These are phyloP conservation scores for Cactoblastis cactorum DNA, from an alignment of 2,888 invertebrate species.

Conservation along the genomic window DNA sequence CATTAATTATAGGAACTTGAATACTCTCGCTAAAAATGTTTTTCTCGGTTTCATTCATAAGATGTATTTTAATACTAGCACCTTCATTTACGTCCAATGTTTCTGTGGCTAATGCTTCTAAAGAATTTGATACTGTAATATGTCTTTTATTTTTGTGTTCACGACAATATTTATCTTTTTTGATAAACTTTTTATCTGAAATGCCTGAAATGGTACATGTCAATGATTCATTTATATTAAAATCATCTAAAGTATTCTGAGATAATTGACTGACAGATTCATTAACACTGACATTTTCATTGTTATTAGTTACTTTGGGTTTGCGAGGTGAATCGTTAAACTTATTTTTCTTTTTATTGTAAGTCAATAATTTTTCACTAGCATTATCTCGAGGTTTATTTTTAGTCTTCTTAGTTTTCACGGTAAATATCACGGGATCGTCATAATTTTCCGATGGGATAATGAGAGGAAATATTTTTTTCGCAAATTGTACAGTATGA, in stretches of 20 bases:
- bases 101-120: constrained; percentile 59
- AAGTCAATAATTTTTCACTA: constrained; percentile 26
- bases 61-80: constrained; percentile 58
- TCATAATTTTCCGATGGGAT: constrained; percentile 46
- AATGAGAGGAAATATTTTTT: constrained; percentile 52
- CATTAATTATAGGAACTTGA: constrained; percentile 49
- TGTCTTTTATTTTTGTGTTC: constrained; percentile 33
- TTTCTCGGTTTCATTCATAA: constrained; percentile 64
- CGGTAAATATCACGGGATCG: constrained; percentile 49
- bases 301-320: constrained; percentile 29
- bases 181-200: constrained; percentile 47
- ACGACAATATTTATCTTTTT: constrained; percentile 27
- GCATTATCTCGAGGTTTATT: constrained; percentile 23
- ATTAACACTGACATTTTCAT: constrained; percentile 36
- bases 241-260: constrained; percentile 55
- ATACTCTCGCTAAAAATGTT: constrained; percentile 52
- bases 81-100: constrained; percentile 37
- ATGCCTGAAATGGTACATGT: constrained; percentile 55
- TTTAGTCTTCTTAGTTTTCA: constrained; percentile 48
- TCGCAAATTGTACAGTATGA: constrained; percentile 59
- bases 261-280: constrained; percentile 49
- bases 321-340: constrained; percentile 38
- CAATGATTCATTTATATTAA: constrained; percentile 55
- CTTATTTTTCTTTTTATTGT: constrained; percentile 38
- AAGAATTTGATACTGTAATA: constrained; percentile 49